Base-by-base conservation (phyloP, 2,113 vertebrate species). In the Pteronura brasiliensis region DNA sequence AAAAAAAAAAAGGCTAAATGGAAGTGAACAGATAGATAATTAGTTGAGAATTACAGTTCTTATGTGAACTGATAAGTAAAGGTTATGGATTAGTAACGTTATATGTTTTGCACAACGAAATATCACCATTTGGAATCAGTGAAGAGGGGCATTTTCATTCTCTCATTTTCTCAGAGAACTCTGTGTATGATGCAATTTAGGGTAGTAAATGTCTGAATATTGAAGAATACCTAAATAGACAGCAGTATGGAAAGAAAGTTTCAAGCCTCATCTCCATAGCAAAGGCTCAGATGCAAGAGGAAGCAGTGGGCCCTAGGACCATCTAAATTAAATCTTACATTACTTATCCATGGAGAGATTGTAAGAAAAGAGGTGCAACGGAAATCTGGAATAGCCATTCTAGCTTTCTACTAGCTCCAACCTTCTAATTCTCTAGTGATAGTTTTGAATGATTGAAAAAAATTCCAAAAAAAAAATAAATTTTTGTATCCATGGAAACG, bases 401-500 rank as follows among this genome's bases (percentile, higher is more conserved):
- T 49, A 77, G 74, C 82, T 74, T 93, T 63, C 21, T 27, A 87
- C 44, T 93, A 25, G 18, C 4, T 20, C 31, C 31, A 88, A 7
- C 31, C 18, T 92, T 96, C 17, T 88, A 61, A 74, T 71, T 88
- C 36, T 82, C 34, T 79, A 81, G n/a, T 82, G 42, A 15, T 83
- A 71, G 74, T 94, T 96, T 69, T 1, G 6, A 65, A 44, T 74
- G 65, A 83, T 12, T 96, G 67, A 55, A 89, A 94, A 72, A 80
- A 96, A 55, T 13, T 80, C 12, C 31, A 91, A 55, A 80, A 81
- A 81, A 96, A 91, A 96, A 91, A 81, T 61, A 89, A 57, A 69
- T 88, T 92, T 89, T 67, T 77, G 84, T 96, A 49, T 93, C 96
- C 90, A 93, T 96, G 63, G 96, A 96, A 97, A 98, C 74, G 6